A percentile compares a stretch with the other conserved stretches of the same genome.
Conservation (phyloP, 2,797 vertebrate species). For the Malurus leucopterus region DNA sequence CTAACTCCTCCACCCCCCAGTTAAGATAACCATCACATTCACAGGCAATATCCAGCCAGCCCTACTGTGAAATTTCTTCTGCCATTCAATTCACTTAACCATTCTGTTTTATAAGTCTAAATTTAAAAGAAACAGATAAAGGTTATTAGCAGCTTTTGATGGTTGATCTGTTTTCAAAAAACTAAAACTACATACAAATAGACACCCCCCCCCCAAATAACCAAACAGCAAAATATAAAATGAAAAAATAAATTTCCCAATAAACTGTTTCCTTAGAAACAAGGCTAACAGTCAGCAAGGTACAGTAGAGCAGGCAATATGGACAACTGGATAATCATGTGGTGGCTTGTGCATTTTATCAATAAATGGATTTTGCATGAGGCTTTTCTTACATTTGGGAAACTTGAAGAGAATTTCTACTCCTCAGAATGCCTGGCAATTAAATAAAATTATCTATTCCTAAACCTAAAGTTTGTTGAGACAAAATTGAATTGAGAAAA, state of each 20-base stretch:
- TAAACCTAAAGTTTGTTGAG: background rate
- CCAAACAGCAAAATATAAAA: background rate
- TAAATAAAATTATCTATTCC: background rate
- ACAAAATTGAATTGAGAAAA: background rate
- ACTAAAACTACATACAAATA: background rate
- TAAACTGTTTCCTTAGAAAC: background rate
- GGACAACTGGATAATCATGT: background rate
- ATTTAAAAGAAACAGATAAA: background rate
- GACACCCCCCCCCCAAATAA: fast-evolving
- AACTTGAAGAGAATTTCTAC: background rate
- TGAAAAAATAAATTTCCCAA: background rate
- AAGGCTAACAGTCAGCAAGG: background rate
- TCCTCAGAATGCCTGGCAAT: background rate
- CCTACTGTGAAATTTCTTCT: background rate
- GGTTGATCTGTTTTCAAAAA: background rate
- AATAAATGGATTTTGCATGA: background rate
- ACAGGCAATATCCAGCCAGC: background rate
- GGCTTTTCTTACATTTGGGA: background rate
- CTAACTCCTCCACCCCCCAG: no score
- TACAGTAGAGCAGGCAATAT: background rate
- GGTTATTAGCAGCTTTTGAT: background rate
- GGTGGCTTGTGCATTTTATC: background rate
- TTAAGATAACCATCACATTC: background rate
- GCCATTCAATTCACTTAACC: background rate
- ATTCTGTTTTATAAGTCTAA: background rate